Evolutionary conservation across 2,113 vertebrate genomes (phyloP).

Genomic region (Taxidea taxus): DNA sequence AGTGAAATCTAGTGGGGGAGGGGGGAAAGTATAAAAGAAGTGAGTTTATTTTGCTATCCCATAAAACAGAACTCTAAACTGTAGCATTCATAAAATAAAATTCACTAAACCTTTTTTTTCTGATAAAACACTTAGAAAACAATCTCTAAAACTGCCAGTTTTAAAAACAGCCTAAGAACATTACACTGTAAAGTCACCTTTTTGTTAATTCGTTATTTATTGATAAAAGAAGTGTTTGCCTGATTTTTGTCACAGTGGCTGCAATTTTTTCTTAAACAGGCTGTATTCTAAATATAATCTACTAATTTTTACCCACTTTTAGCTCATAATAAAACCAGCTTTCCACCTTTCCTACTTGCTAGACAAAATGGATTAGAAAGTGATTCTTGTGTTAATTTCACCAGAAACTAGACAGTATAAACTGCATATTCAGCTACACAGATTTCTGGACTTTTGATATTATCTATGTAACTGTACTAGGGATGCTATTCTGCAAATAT

Average conservation of each 20-base stretch:
- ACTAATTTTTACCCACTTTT: slow-evolving; percentile 29
- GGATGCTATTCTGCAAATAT: slow-evolving; percentile 20
- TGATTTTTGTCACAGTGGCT: neutral
- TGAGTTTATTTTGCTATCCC: slow-evolving; percentile 40
- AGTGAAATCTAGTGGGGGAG: neutral
- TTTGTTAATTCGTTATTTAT: slow-evolving; percentile 60
- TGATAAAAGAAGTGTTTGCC: slow-evolving; percentile 53
- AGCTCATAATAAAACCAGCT: slow-evolving; percentile 38
- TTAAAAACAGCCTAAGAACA: slow-evolving; percentile 37
- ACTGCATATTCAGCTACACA: neutral
- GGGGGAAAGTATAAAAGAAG: neutral
- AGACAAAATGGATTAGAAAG: slow-evolving; percentile 54
- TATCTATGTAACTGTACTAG: neutral
- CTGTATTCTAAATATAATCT: slow-evolving; percentile 53
- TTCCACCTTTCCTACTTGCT: slow-evolving; percentile 31
- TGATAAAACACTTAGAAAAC: slow-evolving; percentile 57
- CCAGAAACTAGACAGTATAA: neutral
- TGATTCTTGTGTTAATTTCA: slow-evolving; percentile 26
- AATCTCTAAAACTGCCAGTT: slow-evolving; percentile 44
- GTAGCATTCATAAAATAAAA: slow-evolving; percentile 44
- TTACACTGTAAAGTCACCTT: slow-evolving; percentile 30
- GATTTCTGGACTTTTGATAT: neutral
- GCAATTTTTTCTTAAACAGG: slow-evolving; percentile 23
- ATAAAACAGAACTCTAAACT: slow-evolving; percentile 34
- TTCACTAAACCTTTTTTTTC: slow-evolving; percentile 22